A percentile compares a stretch with the other conserved stretches of the same genome.
Conservation (phyloP, 2,888 invertebrate species). For the Tipula lateralis region DNA sequence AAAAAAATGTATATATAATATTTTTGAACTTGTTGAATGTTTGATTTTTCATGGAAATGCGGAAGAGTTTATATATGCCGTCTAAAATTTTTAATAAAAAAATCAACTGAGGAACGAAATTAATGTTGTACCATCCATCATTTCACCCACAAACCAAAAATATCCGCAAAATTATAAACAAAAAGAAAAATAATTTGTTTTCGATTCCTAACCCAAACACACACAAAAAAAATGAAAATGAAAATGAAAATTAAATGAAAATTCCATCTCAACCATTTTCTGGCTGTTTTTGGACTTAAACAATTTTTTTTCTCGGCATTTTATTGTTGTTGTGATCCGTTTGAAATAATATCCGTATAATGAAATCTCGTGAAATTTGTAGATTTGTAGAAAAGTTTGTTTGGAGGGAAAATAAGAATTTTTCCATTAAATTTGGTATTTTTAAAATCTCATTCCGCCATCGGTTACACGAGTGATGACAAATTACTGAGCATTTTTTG, state of each 20-base stretch:
- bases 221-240: background rate
- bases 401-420: background rate
- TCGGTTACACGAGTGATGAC: background rate
- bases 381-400: background rate
- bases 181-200: constrained; percentile 1
- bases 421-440: background rate
- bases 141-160: background rate
- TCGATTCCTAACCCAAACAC: constrained; percentile 14
- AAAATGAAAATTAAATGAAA: background rate
- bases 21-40: background rate
- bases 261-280: background rate
- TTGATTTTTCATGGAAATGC: background rate
- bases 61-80: background rate
- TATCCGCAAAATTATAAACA: background rate
- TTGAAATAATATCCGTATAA: background rate
- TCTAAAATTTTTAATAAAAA: background rate
- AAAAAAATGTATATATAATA: background rate
- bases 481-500: background rate
- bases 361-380: background rate
- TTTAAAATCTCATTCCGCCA: background rate
- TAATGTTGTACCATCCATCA: background rate
- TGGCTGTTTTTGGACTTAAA: background rate
- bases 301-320: background rate
- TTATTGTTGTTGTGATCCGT: background rate
- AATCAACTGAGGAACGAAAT: background rate